phyloP scores from a whole-genome alignment of 2,113 vertebrate species.

The Antechinus flavipes region DNA sequence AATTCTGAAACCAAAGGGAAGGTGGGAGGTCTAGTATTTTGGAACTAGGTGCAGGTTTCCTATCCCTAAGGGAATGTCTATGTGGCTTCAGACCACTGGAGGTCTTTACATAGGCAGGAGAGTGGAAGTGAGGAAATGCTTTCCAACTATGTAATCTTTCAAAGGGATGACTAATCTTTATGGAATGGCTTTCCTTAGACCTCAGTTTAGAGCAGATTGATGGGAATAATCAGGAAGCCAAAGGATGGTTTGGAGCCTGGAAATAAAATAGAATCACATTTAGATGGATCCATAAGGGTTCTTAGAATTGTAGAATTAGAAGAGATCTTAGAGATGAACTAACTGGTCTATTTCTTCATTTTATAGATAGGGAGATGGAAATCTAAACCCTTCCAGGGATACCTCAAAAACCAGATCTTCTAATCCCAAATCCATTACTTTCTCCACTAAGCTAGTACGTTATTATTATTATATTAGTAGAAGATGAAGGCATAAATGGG shows the following conservation, averaged over 20 bases:
- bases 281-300: neutral
- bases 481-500: neutral
- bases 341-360: neutral
- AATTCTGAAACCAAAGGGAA: neutral
- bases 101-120: neutral
- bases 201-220: neutral
- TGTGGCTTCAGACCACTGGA: neutral
- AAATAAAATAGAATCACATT: neutral
- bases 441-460: neutral
- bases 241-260: neutral
- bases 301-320: neutral
- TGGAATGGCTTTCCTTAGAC: neutral
- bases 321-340: neutral
- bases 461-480: neutral
- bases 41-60: neutral
- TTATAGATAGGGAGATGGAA: neutral
- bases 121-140: neutral
- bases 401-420: neutral
- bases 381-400: neutral
- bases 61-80: neutral
- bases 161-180: neutral
- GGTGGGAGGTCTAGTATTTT: neutral
- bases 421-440: neutral
- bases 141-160: neutral
- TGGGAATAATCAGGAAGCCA: neutral